Percentiles rank a stretch among this genome's conserved stretches.
Conservation (phyloP, 2,888 invertebrate species). For the Sialis fuliginosa region DNA sequence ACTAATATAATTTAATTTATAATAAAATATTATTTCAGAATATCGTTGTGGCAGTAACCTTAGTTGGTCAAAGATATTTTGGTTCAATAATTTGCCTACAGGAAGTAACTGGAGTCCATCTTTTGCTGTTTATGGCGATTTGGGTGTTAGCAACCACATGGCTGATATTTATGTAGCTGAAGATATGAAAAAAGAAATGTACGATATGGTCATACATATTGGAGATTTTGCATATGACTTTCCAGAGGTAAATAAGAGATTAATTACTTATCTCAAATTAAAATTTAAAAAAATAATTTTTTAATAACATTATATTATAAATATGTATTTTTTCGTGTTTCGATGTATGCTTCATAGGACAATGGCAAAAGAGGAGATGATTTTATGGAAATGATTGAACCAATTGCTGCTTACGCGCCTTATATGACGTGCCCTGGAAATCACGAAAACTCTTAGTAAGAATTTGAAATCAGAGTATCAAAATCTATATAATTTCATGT, state of each 20-base stretch:
- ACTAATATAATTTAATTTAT: too few relatives aligned
- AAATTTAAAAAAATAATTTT: too few relatives aligned
- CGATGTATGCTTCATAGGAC: slow-evolving; percentile 19
- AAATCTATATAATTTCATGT: too few relatives aligned
- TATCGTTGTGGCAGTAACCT: slow-evolving; percentile 53
- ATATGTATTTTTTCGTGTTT: too few relatives aligned
- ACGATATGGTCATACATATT: slow-evolving; percentile 67
- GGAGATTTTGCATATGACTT: slow-evolving; percentile 84
- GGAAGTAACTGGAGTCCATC: slow-evolving; percentile 52
- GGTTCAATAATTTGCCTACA: slow-evolving; percentile 45
- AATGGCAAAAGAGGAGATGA: slow-evolving; percentile 63
- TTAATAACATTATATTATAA: too few relatives aligned
- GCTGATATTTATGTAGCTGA: slow-evolving; percentile 60
- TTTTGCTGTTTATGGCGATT: slow-evolving; percentile 70
- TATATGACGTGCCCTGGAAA: slow-evolving; percentile 76
- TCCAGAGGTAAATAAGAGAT: slow-evolving; percentile 33
- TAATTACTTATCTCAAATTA: too few relatives aligned
- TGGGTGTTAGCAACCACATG: slow-evolving; percentile 67
- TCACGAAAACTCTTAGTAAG: slow-evolving; percentile 60
- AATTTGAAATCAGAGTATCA: too few relatives aligned
- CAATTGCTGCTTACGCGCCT: slow-evolving; percentile 65
- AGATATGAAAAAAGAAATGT: slow-evolving; percentile 51
- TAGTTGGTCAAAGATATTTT: slow-evolving; percentile 60
- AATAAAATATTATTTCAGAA: slow-evolving; percentile 22
- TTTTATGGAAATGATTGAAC: slow-evolving; percentile 73